Evolutionary conservation across 2,113 vertebrate genomes (phyloP), one percentile per base, ranked within the genome.

Genomic region (Nesospiza acunhae): DNA sequence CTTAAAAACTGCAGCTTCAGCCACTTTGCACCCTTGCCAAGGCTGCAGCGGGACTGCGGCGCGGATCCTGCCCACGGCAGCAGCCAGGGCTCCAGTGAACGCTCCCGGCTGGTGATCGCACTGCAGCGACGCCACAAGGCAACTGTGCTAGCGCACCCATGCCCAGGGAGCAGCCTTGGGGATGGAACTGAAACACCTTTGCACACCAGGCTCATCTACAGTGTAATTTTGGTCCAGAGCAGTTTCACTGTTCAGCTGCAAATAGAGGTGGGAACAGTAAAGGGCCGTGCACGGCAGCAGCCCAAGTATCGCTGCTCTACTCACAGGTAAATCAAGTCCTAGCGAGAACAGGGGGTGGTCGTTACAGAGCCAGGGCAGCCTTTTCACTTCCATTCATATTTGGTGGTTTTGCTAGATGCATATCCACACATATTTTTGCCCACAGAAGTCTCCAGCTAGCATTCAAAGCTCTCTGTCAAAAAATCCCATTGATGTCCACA

Each of bases 281-380:
- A 0, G 23, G 79, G 55, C 35, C 0, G 3, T n/a, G 52, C 16
- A 15, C 0, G 0, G 73, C 69, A 84, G 76, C 37, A 86, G 74
- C 31, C 73, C 13, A 35, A 64, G 14, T 20, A 46, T 37, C 89
- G 39, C 18, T 17, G 67, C 64, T 84, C 87, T 72, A 14, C 44
- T 84, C 66, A n/a, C 49, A 35, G 72, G 52, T 10, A 70, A 67
- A 82, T 31, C 75, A 49, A 79, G 55, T 13, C 53, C 69, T 58
- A 73, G 58, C 0, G 0, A 94, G 73, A 84, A 53, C 9, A 37
- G 0, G 1, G 52, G 42, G 30, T 2, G 4, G 53, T 20, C 4
- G 0, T 39, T 52, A 78, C 37, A 72, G 49, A 87, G 31, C 73
- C 86, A 66, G 77, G 67, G 67, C 5, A 60, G 77, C 84, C 84